Conservation (phyloP, 1,140 invertebrate species). For the Ganaspis sp. region DNA sequence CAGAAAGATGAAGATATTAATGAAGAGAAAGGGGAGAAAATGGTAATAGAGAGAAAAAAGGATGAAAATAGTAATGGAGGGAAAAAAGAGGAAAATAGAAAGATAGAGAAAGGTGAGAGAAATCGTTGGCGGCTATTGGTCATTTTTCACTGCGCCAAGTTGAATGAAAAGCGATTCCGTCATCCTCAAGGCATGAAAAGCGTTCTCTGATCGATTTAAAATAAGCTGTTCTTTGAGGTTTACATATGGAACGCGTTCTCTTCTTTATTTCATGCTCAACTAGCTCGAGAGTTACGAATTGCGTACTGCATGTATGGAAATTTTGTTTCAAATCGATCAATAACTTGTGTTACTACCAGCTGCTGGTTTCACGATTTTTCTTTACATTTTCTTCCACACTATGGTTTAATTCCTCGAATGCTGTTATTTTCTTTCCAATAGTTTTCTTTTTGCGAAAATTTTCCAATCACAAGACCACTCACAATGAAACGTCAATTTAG, state of each 20-base stretch:
- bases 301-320: slow-evolving; percentile 18
- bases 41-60: slow-evolving; percentile 38
- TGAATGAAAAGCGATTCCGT: slow-evolving; percentile 69
- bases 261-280: slow-evolving; percentile 64
- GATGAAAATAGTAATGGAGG: background rate
- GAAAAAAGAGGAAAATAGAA: slow-evolving; percentile 34
- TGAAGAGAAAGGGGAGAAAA: slow-evolving; percentile 32
- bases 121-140: slow-evolving; percentile 57
- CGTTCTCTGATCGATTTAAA: slow-evolving; percentile 71
- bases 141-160: slow-evolving; percentile 58
- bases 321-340: slow-evolving; percentile 10
- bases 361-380: slow-evolving; percentile 1
- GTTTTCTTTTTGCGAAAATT: no score
- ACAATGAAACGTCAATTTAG: no score
- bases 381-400: background rate
- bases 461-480: no score
- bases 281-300: slow-evolving; percentile 45
- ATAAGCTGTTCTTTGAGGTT: slow-evolving; percentile 71
- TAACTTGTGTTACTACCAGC: background rate
- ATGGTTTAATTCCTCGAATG: no score
- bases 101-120: slow-evolving; percentile 46
- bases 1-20: slow-evolving; percentile 14
- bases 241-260: slow-evolving; percentile 62
- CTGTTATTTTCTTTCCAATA: background rate
- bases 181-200: slow-evolving; percentile 68